Base-by-base conservation (phyloP, 2,888 invertebrate species). In the Cryptus viduatorius region DNA sequence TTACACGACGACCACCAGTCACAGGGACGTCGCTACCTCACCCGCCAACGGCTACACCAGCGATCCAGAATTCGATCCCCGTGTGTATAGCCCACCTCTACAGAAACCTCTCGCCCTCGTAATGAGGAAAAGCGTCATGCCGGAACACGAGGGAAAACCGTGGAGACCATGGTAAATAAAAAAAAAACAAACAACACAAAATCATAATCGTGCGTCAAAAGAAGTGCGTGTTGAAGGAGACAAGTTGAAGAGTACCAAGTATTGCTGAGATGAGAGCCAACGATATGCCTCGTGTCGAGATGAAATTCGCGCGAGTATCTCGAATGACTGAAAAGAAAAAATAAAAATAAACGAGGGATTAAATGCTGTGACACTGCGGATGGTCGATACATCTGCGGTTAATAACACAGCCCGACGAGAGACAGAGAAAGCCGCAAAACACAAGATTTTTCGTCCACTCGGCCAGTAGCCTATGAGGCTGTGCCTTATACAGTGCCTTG, bases 151-250 rank as follows among this genome's bases (percentile, higher is more conserved):
- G 90, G 97, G 97, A 64, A 96, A 96, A 90, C 97, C 97, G 37
- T 97, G 97, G 97, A 95, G 97, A 90, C 97, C 97, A 2, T 97
- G 97, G 97, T 97, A 92, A 90, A 90, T 48, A 29, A 44, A 19
- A 44, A 48, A 44, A 1, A 68, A 12, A 12, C 3, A 37, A 29
- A 61, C 31, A 71, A 42, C 16, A 31, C 7, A 12, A 71, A 71
- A 64, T 42, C 29, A 67, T 46, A 69, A 59, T 56, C n/a, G 19
- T 50, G 37, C 10, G 69, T 59, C n/a, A 24, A 61, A n/a, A 72
- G 50, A 72, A 59, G 59, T 72, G 59, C 31, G 79, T 84, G 82
- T 14, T 29, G 53, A 72, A 59, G 56, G 16, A 37, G 16, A 19
- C n/a, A 69, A 77, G 46, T 67, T 56, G 53, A 59, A 79, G 68